phyloP scores from a whole-genome alignment of 2,797 vertebrate species.

The Mycteria americana region DNA sequence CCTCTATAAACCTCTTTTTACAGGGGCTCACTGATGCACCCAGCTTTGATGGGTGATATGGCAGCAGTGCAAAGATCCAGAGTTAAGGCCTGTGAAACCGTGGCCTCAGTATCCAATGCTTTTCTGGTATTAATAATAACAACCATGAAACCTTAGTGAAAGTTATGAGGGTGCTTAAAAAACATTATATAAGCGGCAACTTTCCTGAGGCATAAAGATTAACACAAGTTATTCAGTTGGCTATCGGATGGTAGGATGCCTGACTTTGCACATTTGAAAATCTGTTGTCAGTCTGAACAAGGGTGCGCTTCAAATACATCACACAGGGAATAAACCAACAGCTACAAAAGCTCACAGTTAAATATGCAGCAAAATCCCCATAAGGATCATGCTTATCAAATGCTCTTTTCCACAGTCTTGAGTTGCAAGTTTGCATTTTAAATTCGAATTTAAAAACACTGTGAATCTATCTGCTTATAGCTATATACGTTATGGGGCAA shows the following conservation, averaged over 20 bases:
- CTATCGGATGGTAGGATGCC: not conserved
- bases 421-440: not conserved
- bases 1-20: not conserved
- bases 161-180: not conserved
- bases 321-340: not conserved
- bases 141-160: not conserved
- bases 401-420: not conserved
- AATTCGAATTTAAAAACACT: not conserved
- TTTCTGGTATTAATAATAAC: not conserved
- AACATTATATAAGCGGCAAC: not conserved
- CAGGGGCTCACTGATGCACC: not conserved
- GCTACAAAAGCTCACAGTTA: not conserved
- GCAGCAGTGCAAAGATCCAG: not conserved
- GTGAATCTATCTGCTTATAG: not conserved
- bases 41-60: not conserved
- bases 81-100: not conserved
- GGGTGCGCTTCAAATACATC: not conserved
- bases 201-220: not conserved
- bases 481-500: not conserved
- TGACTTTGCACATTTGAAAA: not conserved
- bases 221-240: not conserved
- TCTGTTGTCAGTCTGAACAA: not conserved
- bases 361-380: not conserved
- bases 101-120: not conserved
- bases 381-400: not conserved